Evolutionary conservation across 2,797 vertebrate genomes (phyloP), one percentile per base, ranked within the genome.

Genomic region (Oceanodroma leucorhoa): DNA sequence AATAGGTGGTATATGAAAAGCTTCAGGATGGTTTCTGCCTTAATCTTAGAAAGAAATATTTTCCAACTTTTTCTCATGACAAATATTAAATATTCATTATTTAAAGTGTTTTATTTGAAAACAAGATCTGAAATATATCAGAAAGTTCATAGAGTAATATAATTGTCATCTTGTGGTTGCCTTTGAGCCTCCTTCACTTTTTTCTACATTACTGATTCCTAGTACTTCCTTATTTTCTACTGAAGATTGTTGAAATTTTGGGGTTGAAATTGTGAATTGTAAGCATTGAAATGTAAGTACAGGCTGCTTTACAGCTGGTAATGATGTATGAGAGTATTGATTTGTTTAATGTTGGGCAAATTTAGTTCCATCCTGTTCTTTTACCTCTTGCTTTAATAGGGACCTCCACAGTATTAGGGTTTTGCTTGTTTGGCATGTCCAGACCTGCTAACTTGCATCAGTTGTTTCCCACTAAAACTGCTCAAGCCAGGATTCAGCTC

Each of bases 391-490:
- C 66, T 77, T 83, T 83, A 7, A 26, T 7, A 17, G 38, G 60
- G 20, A 46, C 58, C 50, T 76, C 23, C 36, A 4, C 41, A 71
- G 30, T 8, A 2, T 9, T 57, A 51, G 67, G 75, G 57, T 21
- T 85, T 89, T 65, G 66, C 55, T 79, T 53, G 27, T 60, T 85
- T 84, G 92, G 73, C 94, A 1, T 89, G 93, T 60, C 72, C 89
- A 80, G 86, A 40, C 94, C 83, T 91, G 92, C 50, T 85, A 40
- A 72, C 81, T 91, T 73, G 19, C 80, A 75, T 73, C 82, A 50
- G 22, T 82, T 79, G 19, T 80, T 89, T 67, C 57, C 62, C 67
- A 51, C 64, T 90, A 5, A 48, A 77, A 45, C 24, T 67, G 27
- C 69, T 82, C 19, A 2, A 85, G 93, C 92, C 94, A 71, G 80